These are phyloP conservation scores for Scartelaos histophorus DNA, from an alignment of 2,113 vertebrate species.

Conservation along the genomic window DNA sequence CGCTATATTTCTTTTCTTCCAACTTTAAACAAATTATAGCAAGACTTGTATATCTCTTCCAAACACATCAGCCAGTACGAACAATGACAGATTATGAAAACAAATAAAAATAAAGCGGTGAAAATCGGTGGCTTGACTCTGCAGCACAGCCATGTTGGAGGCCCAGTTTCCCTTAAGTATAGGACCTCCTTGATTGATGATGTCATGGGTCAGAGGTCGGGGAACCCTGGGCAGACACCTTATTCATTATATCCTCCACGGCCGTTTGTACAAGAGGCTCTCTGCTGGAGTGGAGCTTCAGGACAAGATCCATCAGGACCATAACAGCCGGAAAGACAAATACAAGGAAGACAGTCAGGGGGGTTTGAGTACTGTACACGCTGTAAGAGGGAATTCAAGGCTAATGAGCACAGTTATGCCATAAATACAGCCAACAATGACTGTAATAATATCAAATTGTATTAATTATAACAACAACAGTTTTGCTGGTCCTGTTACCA, in stretches of 20 bases:
- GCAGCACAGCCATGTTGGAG: conserved; percentile 68
- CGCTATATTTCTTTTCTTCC: conserved; percentile 62
- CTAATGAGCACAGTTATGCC: neutral
- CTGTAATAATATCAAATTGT: neutral
- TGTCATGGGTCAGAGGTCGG: conserved; percentile 86
- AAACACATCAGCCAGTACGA: conserved; percentile 71
- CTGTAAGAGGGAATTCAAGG: neutral
- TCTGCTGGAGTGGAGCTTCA: conserved; percentile 76
- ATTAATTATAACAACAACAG: neutral
- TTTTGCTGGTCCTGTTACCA: neutral
- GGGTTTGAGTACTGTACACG: neutral
- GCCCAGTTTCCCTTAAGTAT: conserved; percentile 80
- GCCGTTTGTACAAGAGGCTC: conserved; percentile 82
- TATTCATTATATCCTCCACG: conserved; percentile 95
- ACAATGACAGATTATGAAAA: conserved; percentile 73
- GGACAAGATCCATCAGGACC: conserved; percentile 85
- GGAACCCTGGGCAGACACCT: conserved; percentile 90
- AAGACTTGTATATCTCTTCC: conserved; percentile 70
- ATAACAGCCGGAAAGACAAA: conserved; percentile 64
- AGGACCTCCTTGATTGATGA: conserved; percentile 91
- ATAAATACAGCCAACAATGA: neutral
- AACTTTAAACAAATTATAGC: conserved; percentile 77
- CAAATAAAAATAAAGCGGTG: conserved; percentile 76
- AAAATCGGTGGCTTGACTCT: conserved; percentile 71
- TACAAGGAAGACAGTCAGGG: conserved; percentile 36